Evolutionary conservation across 2,888 invertebrate species (phyloP).

Genomic region (Lasioglossum morio): DNA sequence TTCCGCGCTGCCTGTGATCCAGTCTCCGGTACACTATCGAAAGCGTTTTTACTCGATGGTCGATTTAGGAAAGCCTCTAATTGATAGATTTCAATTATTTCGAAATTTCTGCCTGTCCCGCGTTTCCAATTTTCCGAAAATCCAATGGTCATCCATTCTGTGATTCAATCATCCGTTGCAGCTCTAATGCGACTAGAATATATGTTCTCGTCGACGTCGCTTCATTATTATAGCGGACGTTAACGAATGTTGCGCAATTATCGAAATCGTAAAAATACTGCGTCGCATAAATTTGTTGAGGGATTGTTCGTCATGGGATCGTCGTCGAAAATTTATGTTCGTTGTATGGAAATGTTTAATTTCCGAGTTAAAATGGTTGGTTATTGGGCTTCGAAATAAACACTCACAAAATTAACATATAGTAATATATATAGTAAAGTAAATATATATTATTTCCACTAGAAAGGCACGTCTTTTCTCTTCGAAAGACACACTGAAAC

Average conservation of each 20-base stretch:
- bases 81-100: not conserved
- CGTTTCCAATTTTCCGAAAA: conserved; percentile 13
- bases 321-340: too few relatives aligned
- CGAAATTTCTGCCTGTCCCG: not conserved
- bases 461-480: too few relatives aligned
- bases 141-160: not conserved
- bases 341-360: too few relatives aligned
- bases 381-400: too few relatives aligned
- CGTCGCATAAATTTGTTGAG: not conserved
- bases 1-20: not conserved
- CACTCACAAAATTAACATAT: too few relatives aligned
- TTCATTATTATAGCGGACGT: not conserved
- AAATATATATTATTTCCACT: too few relatives aligned
- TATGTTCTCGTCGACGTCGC: not conserved
- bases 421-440: too few relatives aligned
- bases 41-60: not conserved
- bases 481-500: too few relatives aligned
- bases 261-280: not conserved
- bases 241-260: not conserved
- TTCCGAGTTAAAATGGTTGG: too few relatives aligned
- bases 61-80: not conserved
- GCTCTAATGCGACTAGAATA: not conserved
- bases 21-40: not conserved
- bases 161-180: not conserved
- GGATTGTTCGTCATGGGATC: not conserved